Evolutionary conservation across 2,113 vertebrate genomes (phyloP), one percentile per base, ranked within the genome.

Genomic region (Pollimyrus isidori): DNA sequence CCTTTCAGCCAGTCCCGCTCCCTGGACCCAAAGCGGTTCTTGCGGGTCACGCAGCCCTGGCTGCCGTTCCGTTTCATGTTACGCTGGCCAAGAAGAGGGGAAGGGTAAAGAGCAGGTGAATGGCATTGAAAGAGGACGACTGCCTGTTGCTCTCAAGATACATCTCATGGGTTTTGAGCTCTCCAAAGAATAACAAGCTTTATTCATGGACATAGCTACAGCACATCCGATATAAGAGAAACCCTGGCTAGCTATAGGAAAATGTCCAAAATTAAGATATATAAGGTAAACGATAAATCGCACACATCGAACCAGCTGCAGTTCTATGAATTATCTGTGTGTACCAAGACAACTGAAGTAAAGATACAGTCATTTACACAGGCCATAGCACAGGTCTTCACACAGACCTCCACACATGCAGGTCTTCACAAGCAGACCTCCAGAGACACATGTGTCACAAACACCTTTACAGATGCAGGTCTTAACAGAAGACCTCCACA

Each of bases 1-100:
- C 96, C 97, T 90, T 96, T 97, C 65, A 99, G 94, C 98, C 98
- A 99, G 89, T 97, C 96, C 91, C 97, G 94, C 93, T 99, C 98
- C 19, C 97, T 96, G 30, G 98, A 98, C 50, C 97, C 97, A 56
- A 98, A 96, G 23, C 97, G 95, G 58, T 94, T 97, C 94, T 96
- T 97, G 93, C 97, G 95, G 73, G 93, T 97, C 93, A 97, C 91
- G 45, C 97, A 97, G 92, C 96, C 96, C 88, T 96, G 96, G 93
- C 97, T 98, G 39, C 97, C 97, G 30, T 96, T 96, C 86, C 96
- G 95, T 93, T 97, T 98, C 95, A 97, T 98, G 93, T 98, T 99
- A 91, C 97, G 97, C 98, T 99, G 94, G 83, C 83, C 42, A 91
- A 90, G 93, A 21, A 93, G 56, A 86, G 91, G 87, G n/a, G 30